Percentiles rank a stretch among this genome's conserved stretches.
phyloP scores from a whole-genome alignment of 2,113 vertebrate genomes.

The Natator depressus region DNA sequence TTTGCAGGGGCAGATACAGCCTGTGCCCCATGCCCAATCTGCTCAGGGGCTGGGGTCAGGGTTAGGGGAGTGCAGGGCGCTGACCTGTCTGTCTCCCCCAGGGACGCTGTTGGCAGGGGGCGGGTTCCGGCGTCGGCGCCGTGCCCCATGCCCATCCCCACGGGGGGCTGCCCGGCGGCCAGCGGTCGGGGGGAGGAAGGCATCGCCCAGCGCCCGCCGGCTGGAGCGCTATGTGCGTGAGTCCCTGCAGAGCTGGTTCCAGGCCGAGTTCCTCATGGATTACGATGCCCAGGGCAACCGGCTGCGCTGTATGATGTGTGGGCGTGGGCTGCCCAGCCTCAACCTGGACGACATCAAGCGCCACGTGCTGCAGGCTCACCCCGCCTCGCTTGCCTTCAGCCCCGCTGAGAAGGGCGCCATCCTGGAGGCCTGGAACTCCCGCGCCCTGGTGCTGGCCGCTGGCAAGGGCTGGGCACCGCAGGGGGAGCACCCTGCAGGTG shows the following conservation, averaged over 20 bases:
- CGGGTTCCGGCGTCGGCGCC: neutral
- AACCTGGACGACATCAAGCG: conserved; percentile 91
- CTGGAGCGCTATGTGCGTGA: conserved; percentile 89
- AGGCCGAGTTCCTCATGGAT: conserved; percentile 93
- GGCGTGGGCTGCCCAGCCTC: conserved; percentile 84
- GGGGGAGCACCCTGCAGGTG: neutral
- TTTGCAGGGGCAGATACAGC: neutral
- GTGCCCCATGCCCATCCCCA: conserved; percentile 42
- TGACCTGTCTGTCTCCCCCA: conserved; percentile 4
- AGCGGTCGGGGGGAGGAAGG: conserved; percentile 57
- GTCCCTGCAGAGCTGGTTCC: conserved; percentile 91
- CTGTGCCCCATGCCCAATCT: neutral
- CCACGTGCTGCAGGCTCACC: conserved; percentile 90
- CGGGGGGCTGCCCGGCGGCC: neutral
- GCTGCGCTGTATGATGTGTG: conserved; percentile 91
- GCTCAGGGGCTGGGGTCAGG: neutral
- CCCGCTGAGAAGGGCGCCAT: conserved; percentile 87
- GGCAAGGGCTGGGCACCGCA: neutral
- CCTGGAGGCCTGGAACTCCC: conserved; percentile 87
- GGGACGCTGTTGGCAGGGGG: conserved; percentile 4
- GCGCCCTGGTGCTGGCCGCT: neutral
- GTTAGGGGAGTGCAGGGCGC: conserved; percentile 38
- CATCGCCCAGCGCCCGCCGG: conserved; percentile 49
- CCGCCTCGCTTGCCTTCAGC: conserved; percentile 87
- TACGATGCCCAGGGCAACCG: conserved; percentile 86